phyloP scores from a whole-genome alignment of 30 jellyfish, hydroid and myxozoan species.

The Aurelia sp. region DNA sequence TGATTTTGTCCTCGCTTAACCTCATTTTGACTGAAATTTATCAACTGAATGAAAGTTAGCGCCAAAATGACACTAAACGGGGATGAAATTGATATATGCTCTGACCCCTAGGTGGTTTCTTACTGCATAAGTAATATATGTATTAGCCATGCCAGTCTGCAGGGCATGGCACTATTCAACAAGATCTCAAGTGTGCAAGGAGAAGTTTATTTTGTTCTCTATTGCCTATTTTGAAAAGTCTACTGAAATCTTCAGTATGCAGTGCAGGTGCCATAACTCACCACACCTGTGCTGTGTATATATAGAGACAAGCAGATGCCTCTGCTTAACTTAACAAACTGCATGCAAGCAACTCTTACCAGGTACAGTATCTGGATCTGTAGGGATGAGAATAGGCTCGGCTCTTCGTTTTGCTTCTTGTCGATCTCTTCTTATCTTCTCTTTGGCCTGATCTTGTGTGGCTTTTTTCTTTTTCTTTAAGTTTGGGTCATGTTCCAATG shows the following conservation, averaged over 20 bases:
- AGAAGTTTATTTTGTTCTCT: too few species aligned
- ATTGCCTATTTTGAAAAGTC: neutral
- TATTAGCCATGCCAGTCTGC: neutral
- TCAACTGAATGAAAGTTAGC: too few species aligned
- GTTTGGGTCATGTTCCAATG: slow-evolving; percentile 76
- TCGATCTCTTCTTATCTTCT: slow-evolving; percentile 42
- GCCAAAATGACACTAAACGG: too few species aligned
- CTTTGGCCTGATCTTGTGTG: slow-evolving; percentile 58
- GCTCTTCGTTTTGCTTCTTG: slow-evolving; percentile 76
- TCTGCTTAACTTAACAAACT: too few species aligned
- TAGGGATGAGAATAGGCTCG: slow-evolving; percentile 78
- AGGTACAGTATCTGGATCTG: slow-evolving; percentile 91
- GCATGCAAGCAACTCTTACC: slow-evolving; percentile 6
- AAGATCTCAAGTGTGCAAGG: too few species aligned
- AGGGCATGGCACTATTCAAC: too few species aligned
- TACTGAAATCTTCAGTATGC: neutral
- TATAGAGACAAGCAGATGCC: too few species aligned
- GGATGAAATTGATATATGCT: too few species aligned
- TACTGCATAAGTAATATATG: neutral
- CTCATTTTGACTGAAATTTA: too few species aligned
- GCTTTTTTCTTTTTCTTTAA: slow-evolving; percentile 78
- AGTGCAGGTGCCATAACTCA: slow-evolving; percentile 35
- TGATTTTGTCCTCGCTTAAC: too few species aligned
- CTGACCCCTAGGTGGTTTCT: neutral
- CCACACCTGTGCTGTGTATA: neutral